phyloP scores from a whole-genome alignment of 2,888 invertebrate genomes.

The Drosophila austrosaltans region DNA sequence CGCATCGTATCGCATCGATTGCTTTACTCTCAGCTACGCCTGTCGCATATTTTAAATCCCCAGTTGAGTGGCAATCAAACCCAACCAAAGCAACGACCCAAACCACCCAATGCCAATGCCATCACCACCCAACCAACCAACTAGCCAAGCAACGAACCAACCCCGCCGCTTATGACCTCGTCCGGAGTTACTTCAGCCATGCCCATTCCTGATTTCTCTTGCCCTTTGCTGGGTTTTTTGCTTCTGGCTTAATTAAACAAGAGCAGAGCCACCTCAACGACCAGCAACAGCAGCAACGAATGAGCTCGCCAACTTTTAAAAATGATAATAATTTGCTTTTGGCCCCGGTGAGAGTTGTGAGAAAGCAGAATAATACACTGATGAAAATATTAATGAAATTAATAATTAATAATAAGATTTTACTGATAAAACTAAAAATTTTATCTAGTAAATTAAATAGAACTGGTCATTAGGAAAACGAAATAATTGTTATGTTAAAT shows the following conservation, averaged over 20 bases:
- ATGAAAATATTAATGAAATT: constrained; percentile 5
- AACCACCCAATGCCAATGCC: constrained; percentile 31
- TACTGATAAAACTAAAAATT: too few species aligned
- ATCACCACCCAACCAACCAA: constrained; percentile 20
- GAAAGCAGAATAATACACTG: constrained; percentile 19
- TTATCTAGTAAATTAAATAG: too few species aligned
- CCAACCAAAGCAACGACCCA: constrained; percentile 32
- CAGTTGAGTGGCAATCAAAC: constrained; percentile 75
- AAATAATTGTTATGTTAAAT: too few species aligned
- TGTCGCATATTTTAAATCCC: constrained; percentile 76
- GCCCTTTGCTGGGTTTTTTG: constrained; percentile 16
- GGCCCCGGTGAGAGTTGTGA: constrained; percentile 35
- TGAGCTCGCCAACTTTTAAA: constrained; percentile 61
- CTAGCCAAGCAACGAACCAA: constrained; percentile 20
- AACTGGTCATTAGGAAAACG: too few species aligned
- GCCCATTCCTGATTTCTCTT: constrained; percentile 20
- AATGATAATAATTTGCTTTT: constrained; percentile 72
- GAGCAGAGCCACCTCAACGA: constrained; percentile 70
- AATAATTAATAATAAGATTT: neutral
- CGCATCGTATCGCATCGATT: constrained; percentile 57
- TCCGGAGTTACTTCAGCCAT: neutral
- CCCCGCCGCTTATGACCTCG: constrained; percentile 11
- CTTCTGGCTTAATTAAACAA: constrained; percentile 73
- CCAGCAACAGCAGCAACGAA: constrained; percentile 43
- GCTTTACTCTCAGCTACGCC: constrained; percentile 66